Evolutionary conservation across 2,113 vertebrate genomes (phyloP).

Genomic region (Callopanchax toddi): DNA sequence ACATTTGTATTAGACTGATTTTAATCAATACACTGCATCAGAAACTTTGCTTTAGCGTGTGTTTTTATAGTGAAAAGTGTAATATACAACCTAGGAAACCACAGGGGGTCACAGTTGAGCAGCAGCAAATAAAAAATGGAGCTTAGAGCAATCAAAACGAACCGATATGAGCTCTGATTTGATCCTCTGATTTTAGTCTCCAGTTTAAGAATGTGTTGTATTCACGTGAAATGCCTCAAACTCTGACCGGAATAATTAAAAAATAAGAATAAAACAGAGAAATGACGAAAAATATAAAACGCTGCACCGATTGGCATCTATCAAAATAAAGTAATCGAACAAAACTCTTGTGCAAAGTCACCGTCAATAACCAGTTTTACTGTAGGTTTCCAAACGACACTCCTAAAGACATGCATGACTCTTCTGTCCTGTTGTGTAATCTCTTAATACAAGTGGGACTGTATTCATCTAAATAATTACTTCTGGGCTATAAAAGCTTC

Average conservation of each 20-base stretch:
- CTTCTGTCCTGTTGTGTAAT: not conserved
- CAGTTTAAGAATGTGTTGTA: too few species aligned
- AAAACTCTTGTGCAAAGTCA: not conserved
- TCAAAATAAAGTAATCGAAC: not conserved
- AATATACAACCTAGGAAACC: not conserved
- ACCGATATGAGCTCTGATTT: not conserved
- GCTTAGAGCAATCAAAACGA: not conserved
- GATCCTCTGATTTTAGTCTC: too few species aligned
- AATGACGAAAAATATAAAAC: too few species aligned
- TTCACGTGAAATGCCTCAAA: too few species aligned
- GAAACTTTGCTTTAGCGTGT: not conserved
- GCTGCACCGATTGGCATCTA: not conserved
- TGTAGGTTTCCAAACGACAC: not conserved
- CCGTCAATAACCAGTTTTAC: too few species aligned
- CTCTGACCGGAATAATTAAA: too few species aligned
- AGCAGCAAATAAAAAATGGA: not conserved
- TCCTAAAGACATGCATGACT: not conserved
- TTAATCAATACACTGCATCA: not conserved
- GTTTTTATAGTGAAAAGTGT: not conserved
- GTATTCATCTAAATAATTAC: not conserved
- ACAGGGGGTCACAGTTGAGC: slow-evolving; percentile 13
- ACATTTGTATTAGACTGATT: not conserved
- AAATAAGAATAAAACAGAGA: too few species aligned
- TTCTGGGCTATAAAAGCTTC: not conserved
- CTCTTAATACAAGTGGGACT: not conserved